Evolutionary conservation across 1,140 invertebrate genomes (phyloP), one percentile per base, ranked within the genome.

Genomic region (Gryllus bimaculatus): DNA sequence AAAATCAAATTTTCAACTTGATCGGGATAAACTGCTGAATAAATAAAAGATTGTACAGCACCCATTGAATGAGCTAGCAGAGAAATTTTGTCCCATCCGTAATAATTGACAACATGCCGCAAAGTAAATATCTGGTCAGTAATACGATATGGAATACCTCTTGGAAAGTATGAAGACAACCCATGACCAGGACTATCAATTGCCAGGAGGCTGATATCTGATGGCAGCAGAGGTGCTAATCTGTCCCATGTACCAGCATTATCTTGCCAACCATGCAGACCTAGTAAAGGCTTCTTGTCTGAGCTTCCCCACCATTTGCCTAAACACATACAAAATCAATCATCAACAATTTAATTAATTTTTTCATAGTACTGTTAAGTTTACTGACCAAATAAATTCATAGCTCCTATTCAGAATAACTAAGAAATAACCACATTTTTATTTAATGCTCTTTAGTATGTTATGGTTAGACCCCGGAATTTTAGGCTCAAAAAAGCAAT

Each of bases 61-160:
- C 92, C 92, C 87, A 92, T 88, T 0, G 92, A 93, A 82, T 93
- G 92, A 5, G 87, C 88, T 74, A 94, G 81, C 20, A 93, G 83
- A n/a, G 90, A 90, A 7, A 93, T 84, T 85, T 91, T 91, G 18
- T 90, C 85, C 92, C 93, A 94, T 79, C 89, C 88, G 82, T 91
- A 91, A 81, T 92, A 86, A 66, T 91, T 87, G 80, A 89, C 87
- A 26, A 94, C 84, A 73, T 87, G 85, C 15, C 88, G 84, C 0
- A 93, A 84, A 48, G 89, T 75, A 8, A 89, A 82, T 0, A 90
- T 83, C 79, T 87, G 87, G 78, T 90, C 88, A 79, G 89, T 87
- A 10, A 85, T 86, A 81, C 89, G 86, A 83, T 94, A 94, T 18
- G 79, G 76, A 66, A 77, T 74, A 20, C 83, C 83, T 13, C 48